Evolutionary conservation across 2,888 invertebrate genomes (phyloP).

Genomic region (Drosophila pegasa): DNA sequence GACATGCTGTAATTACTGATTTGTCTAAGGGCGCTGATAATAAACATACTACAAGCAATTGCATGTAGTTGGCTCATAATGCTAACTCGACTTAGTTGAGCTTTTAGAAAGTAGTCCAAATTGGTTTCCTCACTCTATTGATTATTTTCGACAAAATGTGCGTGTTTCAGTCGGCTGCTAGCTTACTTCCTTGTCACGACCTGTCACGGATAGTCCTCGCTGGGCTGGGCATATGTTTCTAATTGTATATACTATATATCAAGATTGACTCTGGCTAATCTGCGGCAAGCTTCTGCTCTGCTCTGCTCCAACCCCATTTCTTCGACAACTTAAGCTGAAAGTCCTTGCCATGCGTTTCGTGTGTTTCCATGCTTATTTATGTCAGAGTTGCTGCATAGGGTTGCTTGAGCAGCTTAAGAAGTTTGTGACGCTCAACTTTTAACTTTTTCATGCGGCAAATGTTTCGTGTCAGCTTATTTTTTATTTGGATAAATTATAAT

Average conservation of each 20-base stretch:
- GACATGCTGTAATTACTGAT: constrained; percentile 27
- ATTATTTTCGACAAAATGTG: constrained; percentile 63
- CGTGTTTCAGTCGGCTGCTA: constrained; percentile 51
- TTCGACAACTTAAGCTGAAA: constrained; percentile 2
- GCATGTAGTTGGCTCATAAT: constrained; percentile 44
- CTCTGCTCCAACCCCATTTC: constrained; percentile 6
- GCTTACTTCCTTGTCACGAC: constrained; percentile 23
- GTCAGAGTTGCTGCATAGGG: not conserved
- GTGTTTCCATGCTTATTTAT: not conserved
- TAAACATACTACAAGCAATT: constrained; percentile 26
- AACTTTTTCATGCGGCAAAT: not conserved
- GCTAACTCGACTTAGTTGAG: constrained; percentile 32
- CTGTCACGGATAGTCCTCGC: constrained; percentile 29
- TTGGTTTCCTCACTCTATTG: constrained; percentile 47
- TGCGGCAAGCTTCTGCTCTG: constrained; percentile 35
- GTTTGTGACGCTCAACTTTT: not conserved
- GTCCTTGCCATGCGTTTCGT: not conserved
- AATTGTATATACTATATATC: constrained; percentile 30
- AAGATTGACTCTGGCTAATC: constrained; percentile 66
- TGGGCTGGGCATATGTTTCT: constrained; percentile 33
- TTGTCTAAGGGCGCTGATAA: constrained; percentile 29
- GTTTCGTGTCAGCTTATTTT: constrained; percentile 1
- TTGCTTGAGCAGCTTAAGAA: constrained; percentile 1
- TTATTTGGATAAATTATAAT: not conserved
- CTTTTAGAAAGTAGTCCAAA: constrained; percentile 54